Evolutionary conservation across 2,888 invertebrate genomes (phyloP), one percentile per base, ranked within the genome.

Genomic region (Craniophora ligustri): DNA sequence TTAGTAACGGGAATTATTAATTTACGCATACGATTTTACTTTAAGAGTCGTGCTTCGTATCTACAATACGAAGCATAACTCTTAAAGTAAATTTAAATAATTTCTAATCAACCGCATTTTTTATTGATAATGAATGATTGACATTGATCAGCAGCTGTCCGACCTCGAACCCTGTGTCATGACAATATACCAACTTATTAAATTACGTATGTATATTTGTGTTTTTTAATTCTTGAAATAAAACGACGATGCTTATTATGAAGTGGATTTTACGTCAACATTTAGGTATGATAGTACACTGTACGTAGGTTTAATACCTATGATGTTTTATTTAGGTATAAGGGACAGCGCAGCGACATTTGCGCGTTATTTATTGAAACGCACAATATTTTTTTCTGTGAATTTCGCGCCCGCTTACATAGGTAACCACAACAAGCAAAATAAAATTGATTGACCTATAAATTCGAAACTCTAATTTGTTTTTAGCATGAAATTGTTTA

Each of bases 51-150:
- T n/a, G n/a, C n/a, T n/a, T 34, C 14, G 3, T 42, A 14, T n/a
- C 11, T 13, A 32, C 0, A 6, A n/a, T n/a, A n/a, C n/a, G 35
- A 26, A 31, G 2, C 28, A 59, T 35, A 34, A 38, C n/a, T 15
- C 3, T 44, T n/a, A 5, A 45, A 62, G 18, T 34, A 8, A 8
- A 13, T 30, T 53, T 26, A n/a, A 53, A 61, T 44, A 8, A 26
- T 38, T 38, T 48, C 30, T 39, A 45, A 18, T 40, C 8, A 19
- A 23, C 40, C 18, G 7, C 31, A 47, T 11, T 32, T 54, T 46
- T 40, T 19, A 58, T 57, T 54, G 44, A 50, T 48, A 48, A 51
- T 10, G 11, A 42, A 56, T 67, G 39, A 67, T 49, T 61, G 56
- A 67, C 48, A 55, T 23, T 49, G 63, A 50, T 67, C 47, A 32